Percentiles rank a stretch among this genome's conserved stretches.
Evolutionary conservation across 2,113 vertebrate genomes (phyloP).

Genomic region (Scortum barcoo): DNA sequence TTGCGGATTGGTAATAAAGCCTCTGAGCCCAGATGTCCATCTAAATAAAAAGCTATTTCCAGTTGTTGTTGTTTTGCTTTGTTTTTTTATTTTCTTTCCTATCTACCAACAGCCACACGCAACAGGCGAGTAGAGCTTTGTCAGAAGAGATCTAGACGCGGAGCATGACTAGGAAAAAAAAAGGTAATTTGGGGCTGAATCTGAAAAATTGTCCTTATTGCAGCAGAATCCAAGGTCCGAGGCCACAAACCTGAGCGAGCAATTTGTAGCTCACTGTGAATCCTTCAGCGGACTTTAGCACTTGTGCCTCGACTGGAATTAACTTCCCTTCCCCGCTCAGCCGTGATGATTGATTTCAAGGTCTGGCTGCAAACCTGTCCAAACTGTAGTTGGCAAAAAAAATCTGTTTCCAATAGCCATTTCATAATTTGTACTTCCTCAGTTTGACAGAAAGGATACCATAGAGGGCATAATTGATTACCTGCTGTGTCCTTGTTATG

Average conservation of each 20-base stretch:
- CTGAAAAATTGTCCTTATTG: constrained; percentile 6
- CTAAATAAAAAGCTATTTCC: constrained; percentile 66
- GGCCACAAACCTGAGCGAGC: constrained; percentile 23
- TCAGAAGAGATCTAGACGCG: constrained; percentile 7
- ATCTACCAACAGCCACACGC: constrained; percentile 23
- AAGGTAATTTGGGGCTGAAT: constrained; percentile 20
- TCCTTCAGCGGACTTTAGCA: constrained; percentile 53
- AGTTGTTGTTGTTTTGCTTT: constrained; percentile 38
- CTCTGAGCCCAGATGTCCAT: constrained; percentile 59
- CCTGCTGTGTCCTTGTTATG: constrained; percentile 68
- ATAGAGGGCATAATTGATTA: constrained; percentile 71
- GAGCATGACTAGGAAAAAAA: neutral
- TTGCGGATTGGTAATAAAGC: constrained; percentile 62
- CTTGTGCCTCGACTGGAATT: constrained; percentile 58
- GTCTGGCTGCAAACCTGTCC: constrained; percentile 66
- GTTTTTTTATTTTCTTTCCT: neutral
- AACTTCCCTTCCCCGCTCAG: constrained; percentile 57
- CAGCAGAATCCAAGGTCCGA: constrained; percentile 34
- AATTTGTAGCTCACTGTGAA: constrained; percentile 49
- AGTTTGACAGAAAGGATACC: constrained; percentile 63
- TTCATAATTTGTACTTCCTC: constrained; percentile 63
- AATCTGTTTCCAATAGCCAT: constrained; percentile 69
- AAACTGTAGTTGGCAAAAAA: constrained; percentile 59
- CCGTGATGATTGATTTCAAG: constrained; percentile 80
- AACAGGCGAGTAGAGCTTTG: constrained; percentile 38